Percentiles rank a stretch among this genome's conserved stretches.
phyloP scores from a whole-genome alignment of 1,140 invertebrate genomes.

The Drosophila leontia region DNA sequence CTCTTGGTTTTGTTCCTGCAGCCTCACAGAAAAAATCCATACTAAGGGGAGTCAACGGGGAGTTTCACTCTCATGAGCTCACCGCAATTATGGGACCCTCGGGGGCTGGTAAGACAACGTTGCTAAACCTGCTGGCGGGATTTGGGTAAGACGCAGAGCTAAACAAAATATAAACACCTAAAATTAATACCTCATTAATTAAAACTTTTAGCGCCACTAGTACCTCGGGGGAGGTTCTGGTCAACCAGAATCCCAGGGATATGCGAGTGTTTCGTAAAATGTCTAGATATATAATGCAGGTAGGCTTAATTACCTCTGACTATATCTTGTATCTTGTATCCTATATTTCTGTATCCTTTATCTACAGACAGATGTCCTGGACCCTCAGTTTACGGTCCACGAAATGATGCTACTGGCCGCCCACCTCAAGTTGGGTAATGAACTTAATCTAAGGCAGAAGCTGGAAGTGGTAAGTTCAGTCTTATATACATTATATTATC shows the following conservation, averaged over 20 bases:
- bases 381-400: constrained; percentile 93
- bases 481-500: too few relatives aligned
- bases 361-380: constrained; percentile 90
- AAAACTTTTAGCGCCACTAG: constrained; percentile 64
- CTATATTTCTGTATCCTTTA: neutral
- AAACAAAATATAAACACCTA: neutral
- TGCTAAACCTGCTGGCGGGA: constrained; percentile 93
- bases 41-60: constrained; percentile 67
- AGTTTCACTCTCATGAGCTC: constrained; percentile 86
- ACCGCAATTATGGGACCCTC: constrained; percentile 93
- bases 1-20: constrained; percentile 7
- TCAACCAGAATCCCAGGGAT: constrained; percentile 92
- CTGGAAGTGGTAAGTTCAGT: constrained; percentile 88
- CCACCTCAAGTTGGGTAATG: constrained; percentile 92
- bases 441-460: constrained; percentile 88
- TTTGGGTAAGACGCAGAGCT: constrained; percentile 88
- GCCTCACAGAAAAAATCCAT: constrained; percentile 65
- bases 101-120: constrained; percentile 95
- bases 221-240: constrained; percentile 88
- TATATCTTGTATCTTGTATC: neutral
- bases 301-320: neutral
- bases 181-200: neutral
- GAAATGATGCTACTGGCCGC: constrained; percentile 95
- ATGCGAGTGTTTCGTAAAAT: constrained; percentile 92
- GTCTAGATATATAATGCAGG: constrained; percentile 97